Percentiles rank a stretch among this genome's conserved stretches.
Conservation (phyloP, 2,888 invertebrate species). For the Trachelus tabidus region DNA sequence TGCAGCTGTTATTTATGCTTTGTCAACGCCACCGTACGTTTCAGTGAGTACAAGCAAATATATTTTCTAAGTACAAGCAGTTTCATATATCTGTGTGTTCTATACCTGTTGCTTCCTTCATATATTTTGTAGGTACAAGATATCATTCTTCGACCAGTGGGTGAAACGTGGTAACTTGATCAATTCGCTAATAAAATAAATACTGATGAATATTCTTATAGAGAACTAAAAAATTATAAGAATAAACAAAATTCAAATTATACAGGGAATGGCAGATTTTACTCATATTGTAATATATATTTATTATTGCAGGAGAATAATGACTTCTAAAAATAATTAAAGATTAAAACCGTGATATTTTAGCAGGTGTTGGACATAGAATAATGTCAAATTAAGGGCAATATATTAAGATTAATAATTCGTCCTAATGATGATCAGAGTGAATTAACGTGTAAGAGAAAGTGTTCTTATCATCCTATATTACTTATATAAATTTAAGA, state of each 20-base stretch:
- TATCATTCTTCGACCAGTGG: conserved; percentile 49
- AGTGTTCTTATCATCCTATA: not conserved
- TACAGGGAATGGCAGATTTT: not conserved
- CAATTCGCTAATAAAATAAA: not conserved
- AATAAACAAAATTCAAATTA: not conserved
- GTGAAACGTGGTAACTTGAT: conserved; percentile 44
- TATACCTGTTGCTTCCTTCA: not conserved
- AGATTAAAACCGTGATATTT: not conserved
- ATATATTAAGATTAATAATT: not conserved
- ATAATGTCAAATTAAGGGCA: not conserved
- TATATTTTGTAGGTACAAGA: conserved; percentile 46
- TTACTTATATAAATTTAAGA: conserved; percentile 5
- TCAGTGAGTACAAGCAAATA: conserved; percentile 61
- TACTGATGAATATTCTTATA: not conserved
- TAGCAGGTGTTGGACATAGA: not conserved
- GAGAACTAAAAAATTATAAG: not conserved
- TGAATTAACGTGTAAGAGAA: not conserved
- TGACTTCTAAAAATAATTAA: not conserved
- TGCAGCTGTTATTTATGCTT: conserved; percentile 71
- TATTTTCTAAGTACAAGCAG: not conserved
- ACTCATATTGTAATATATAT: not conserved
- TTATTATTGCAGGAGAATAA: not conserved
- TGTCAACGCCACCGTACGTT: conserved; percentile 73
- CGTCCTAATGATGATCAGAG: not conserved
- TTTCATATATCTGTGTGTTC: not conserved